Percentiles rank a stretch among this genome's conserved stretches.
These are phyloP conservation scores for Opisthograptis luteolata DNA, from an alignment of 2,888 invertebrate species.

Conservation along the genomic window DNA sequence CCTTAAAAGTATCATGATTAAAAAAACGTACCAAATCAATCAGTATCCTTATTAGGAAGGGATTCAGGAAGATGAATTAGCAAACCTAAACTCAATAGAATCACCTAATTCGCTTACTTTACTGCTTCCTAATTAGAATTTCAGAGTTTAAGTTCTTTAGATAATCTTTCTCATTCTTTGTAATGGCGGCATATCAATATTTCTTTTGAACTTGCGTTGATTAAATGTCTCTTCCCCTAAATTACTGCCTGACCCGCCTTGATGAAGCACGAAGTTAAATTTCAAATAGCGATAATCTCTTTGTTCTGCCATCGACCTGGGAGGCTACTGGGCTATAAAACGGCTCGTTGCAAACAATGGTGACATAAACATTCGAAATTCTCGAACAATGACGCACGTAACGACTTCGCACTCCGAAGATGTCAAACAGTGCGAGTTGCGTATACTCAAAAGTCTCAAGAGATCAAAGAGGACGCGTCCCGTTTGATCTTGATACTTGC, in stretches of 20 bases:
- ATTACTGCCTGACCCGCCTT: conserved; percentile 10
- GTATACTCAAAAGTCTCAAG: conserved; percentile 1
- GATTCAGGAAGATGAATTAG: no score
- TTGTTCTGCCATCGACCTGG: conserved; percentile 54
- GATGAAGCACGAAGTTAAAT: conserved; percentile 45
- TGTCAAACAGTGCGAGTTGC: conserved; percentile 24
- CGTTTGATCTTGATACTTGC: conserved; percentile 22
- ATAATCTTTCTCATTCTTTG: no score
- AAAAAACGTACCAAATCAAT: no score
- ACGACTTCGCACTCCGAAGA: conserved; percentile 19
- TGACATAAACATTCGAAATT: conserved; percentile 58
- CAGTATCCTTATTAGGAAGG: no score
- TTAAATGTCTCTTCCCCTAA: not conserved
- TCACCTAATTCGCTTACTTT: no score
- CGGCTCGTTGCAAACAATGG: conserved; percentile 60
- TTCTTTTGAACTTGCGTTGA: no score
- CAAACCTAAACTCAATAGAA: no score
- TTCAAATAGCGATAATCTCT: conserved; percentile 53
- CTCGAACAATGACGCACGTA: conserved; percentile 38
- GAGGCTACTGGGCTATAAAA: conserved; percentile 66
- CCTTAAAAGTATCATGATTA: no score
- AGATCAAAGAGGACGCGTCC: conserved; percentile 22
- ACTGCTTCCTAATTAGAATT: no score
- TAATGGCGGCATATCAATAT: no score
- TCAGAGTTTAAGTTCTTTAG: no score